These are phyloP conservation scores for Myripristis murdjan DNA, from an alignment of 2,797 vertebrate genomes.

Conservation along the genomic window DNA sequence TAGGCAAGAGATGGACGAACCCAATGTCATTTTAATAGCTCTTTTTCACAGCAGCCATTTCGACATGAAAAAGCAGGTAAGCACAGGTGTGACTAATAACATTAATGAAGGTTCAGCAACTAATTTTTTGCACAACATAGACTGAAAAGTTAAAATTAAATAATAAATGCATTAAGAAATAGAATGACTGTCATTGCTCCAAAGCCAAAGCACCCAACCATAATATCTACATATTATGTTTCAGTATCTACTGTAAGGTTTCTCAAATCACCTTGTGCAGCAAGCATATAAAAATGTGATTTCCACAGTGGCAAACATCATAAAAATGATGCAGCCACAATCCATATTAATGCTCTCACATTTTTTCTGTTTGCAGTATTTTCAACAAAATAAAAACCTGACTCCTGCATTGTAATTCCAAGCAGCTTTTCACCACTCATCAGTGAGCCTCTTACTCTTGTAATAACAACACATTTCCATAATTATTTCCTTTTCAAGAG, in stretches of 20 bases:
- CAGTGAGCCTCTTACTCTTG: background rate
- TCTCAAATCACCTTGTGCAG: slow-evolving; percentile 1
- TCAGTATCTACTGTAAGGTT: slow-evolving; percentile 3
- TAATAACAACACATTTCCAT: too few relatives aligned
- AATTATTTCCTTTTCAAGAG: slow-evolving; percentile 10
- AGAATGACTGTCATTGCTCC: background rate
- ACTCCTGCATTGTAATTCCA: too few relatives aligned
- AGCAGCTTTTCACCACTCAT: too few relatives aligned
- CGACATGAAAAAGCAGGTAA: too few relatives aligned
- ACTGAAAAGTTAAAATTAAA: too few relatives aligned
- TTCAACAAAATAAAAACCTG: background rate
- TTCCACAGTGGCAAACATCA: background rate
- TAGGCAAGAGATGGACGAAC: slow-evolving; percentile 64
- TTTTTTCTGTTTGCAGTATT: background rate
- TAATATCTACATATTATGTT: too few relatives aligned
- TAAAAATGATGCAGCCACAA: background rate
- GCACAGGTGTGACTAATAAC: too few relatives aligned
- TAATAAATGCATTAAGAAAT: too few relatives aligned
- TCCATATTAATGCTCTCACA: background rate
- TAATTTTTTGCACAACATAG: too few relatives aligned
- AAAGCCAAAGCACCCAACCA: background rate
- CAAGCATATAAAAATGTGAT: background rate
- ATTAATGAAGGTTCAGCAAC: too few relatives aligned
- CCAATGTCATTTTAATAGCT: background rate
- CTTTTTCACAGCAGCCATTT: too few relatives aligned